These are phyloP conservation scores for Limenitis camilla DNA, from an alignment of 2,888 invertebrate genomes.

Conservation along the genomic window DNA sequence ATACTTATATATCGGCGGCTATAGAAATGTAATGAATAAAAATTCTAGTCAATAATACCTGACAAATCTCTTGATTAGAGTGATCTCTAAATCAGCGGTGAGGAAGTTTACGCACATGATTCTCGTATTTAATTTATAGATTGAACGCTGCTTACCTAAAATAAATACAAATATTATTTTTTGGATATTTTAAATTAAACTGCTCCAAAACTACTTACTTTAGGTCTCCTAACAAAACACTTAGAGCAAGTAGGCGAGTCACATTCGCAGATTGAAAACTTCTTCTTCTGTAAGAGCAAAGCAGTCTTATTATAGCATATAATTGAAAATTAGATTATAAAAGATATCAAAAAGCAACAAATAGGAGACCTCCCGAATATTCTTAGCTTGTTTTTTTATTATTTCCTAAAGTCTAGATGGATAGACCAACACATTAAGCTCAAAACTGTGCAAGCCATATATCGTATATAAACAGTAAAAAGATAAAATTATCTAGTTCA, in stretches of 20 bases:
- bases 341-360: no score
- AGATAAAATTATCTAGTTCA: no score
- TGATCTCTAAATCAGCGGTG: conserved; percentile 15
- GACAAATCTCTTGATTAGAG: conserved; percentile 10
- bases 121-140: not conserved
- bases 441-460: no score
- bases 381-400: no score
- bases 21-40: no score
- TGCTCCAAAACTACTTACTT: conserved; percentile 20
- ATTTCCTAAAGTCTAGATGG: no score
- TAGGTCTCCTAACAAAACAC: conserved; percentile 36
- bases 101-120: conserved; percentile 15
- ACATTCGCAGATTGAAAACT: conserved; percentile 33
- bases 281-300: conserved; percentile 25
- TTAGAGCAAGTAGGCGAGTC: conserved; percentile 29
- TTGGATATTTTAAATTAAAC: not conserved
- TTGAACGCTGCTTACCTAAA: not conserved
- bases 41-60: no score
- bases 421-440: no score
- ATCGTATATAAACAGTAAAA: no score
- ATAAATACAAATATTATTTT: not conserved
- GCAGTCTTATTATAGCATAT: not conserved
- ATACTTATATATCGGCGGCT: not conserved
- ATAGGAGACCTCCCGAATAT: no score
- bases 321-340: no score